Evolutionary conservation across 2,888 invertebrate species (phyloP), one percentile per base, ranked within the genome.

Genomic region (Apamea epomidion): DNA sequence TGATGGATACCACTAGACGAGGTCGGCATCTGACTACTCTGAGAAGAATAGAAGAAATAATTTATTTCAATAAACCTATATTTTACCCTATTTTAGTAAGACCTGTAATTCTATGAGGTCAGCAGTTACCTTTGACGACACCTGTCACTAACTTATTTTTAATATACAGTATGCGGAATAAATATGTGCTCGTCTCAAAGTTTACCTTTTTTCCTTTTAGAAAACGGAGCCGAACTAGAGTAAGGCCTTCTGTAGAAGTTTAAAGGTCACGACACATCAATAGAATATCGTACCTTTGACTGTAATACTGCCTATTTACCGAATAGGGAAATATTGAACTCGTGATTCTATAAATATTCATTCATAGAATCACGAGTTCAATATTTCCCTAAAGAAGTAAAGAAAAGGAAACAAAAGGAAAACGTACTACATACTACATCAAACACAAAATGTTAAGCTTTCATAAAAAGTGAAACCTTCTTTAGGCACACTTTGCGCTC

Each of bases 201-300:
- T 37, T 72, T 37, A 72, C 83, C 87, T 69, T 78, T 80, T 80
- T 64, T n/a, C 64, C 48, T 73, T 65, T 72, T 51, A 65, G 45
- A 60, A 37, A 37, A 16, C 8, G 25, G 25, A 62, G n/a, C 32
- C 48, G 6, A 37, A 54, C 42, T 62, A 48, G 69, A 68, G 67
- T 54, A 48, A 76, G 64, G 67, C 78, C 32, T 72, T 74, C 42
- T 37, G 70, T 62, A 16, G 51, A 72, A 51, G 18, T 69, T 48
- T 37, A 80, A 86, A 65, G 71, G 77, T 74, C 71, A 71, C 58
- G 32, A 45, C 45, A 78, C 64, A 65, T 78, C 58, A 87, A 87
- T 87, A 51, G 51, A 32, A 54, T 73, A 76, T 70, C 45, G 62
- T 68, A 29, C 68, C 76, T 86, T 83, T 86, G 64, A 54, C 37